Evolutionary conservation across 2,113 vertebrate species (phyloP).

Genomic region (Dissostichus mawsoni): DNA sequence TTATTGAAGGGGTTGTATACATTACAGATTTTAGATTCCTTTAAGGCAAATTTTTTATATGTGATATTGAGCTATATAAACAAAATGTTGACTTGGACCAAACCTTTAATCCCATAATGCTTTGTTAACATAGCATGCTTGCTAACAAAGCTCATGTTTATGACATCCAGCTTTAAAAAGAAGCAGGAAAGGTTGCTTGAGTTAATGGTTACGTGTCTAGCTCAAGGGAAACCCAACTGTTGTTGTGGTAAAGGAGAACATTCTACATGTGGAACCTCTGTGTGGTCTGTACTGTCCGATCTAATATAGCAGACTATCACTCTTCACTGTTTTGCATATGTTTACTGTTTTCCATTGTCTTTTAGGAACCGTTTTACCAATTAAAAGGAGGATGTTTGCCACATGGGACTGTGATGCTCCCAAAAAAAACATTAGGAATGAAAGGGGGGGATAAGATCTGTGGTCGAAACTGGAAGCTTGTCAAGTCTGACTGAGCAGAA

Average conservation of each 20-base stretch:
- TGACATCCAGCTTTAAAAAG: too few relatives aligned
- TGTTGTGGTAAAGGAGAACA: neutral
- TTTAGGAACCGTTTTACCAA: conserved; percentile 30
- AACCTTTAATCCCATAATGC: too few relatives aligned
- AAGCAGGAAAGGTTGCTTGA: neutral
- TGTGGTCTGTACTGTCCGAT: conserved; percentile 21
- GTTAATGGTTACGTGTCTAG: conserved; percentile 10
- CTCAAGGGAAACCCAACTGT: conserved; percentile 30
- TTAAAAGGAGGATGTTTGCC: conserved; percentile 37
- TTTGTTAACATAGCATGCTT: too few relatives aligned
- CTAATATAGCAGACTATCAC: conserved; percentile 31
- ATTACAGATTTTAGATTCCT: too few relatives aligned
- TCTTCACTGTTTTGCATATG: conserved; percentile 37
- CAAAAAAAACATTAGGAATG: conserved; percentile 12
- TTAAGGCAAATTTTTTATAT: too few relatives aligned
- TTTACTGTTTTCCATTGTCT: conserved; percentile 40
- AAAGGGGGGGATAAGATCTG: conserved; percentile 20
- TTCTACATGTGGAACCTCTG: conserved; percentile 37
- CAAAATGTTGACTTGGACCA: too few relatives aligned
- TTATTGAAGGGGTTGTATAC: neutral
- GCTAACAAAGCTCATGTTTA: too few relatives aligned
- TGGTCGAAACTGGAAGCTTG: conserved; percentile 35
- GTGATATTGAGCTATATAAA: too few relatives aligned
- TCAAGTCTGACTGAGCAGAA: conserved; percentile 31
- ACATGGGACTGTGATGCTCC: conserved; percentile 32